Evolutionary conservation across 2,888 invertebrate genomes (phyloP), one percentile per base, ranked within the genome.

Genomic region (Eristalis pertinax): DNA sequence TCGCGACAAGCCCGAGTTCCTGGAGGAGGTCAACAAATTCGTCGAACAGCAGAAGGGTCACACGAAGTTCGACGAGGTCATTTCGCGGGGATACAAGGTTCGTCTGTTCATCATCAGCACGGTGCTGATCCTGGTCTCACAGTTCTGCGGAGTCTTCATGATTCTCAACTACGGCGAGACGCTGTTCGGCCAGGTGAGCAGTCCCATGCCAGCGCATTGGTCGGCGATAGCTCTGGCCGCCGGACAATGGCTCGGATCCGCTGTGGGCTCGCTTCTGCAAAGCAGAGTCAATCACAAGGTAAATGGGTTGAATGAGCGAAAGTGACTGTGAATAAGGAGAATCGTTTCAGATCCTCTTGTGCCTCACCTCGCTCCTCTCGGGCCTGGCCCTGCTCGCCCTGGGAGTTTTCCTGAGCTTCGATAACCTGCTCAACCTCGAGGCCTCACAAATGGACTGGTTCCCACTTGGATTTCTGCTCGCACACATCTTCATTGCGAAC

Each of bases 71-170:
- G n/a, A 50, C 73, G 35, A 81, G 69, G 24, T 26, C 68, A 60
- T 41, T 35, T 77, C 90, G 0, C 88, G 70, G 0, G 41, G 88
- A 15, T 90, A 90, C 63, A 86, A 90, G 3, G 24, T 89, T 2
- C 91, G 92, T 4, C 24, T 91, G 35, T 68, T 88, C n/a, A 72
- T 90, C 0, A 90, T 89, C 22, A 90, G 90, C 56, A 75, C 91
- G 5, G 84, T 91, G 8, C 85, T 93, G 0, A 89, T 91, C 10
- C 88, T 90, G 1, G 90, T 90, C 3, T 91, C 91, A 43, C 92
- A 93, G 79, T 65, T 91, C 50, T 91, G 91, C 69, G 93, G 92
- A 4, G 89, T 90, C 3, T 91, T 91, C 60, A 89, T 91, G 3
- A 90, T 93, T 62, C 76, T 92, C 0, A 91, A 90, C 70, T 92